Conservation (phyloP, 2,113 vertebrate genomes). For the Hiodon tergisus region DNA sequence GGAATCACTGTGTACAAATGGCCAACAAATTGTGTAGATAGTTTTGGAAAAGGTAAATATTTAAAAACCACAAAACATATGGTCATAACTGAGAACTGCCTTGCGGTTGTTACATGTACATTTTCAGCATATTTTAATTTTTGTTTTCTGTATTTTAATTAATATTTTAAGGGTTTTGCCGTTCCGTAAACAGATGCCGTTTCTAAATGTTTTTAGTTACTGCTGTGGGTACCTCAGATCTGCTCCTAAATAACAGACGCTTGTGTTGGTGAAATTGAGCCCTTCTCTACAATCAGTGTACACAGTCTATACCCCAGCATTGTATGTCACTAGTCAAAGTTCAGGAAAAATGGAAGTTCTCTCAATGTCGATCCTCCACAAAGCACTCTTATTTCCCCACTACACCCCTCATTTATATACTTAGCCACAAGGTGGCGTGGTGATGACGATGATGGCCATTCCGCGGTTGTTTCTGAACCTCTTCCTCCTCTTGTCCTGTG, state of each 20-base stretch:
- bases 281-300: too few species aligned
- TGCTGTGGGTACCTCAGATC: slow-evolving; percentile 45
- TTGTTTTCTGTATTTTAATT: slow-evolving; percentile 47
- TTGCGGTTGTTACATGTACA: slow-evolving; percentile 76
- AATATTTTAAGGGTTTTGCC: slow-evolving; percentile 64
- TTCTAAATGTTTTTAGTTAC: slow-evolving; percentile 50
- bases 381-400: too few species aligned
- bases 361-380: too few species aligned
- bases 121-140: slow-evolving; percentile 55
- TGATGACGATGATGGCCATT: too few species aligned
- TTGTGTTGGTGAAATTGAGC: too few species aligned
- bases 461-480: too few species aligned
- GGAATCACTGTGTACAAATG: slow-evolving; percentile 79
- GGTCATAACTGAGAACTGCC: slow-evolving; percentile 80
- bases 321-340: background rate
- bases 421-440: too few species aligned
- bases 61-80: slow-evolving; percentile 54
- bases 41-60: slow-evolving; percentile 75
- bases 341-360: background rate
- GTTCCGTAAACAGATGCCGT: slow-evolving; percentile 51
- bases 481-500: too few species aligned
- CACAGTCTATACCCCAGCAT: background rate
- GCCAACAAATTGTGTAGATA: slow-evolving; percentile 87
- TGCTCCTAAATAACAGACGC: background rate
- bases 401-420: too few species aligned